Percentiles rank a stretch among this genome's conserved stretches.
Evolutionary conservation across 64 coral and sea anemone species (phyloP).

Genomic region (Dendronephthya gigantea): DNA sequence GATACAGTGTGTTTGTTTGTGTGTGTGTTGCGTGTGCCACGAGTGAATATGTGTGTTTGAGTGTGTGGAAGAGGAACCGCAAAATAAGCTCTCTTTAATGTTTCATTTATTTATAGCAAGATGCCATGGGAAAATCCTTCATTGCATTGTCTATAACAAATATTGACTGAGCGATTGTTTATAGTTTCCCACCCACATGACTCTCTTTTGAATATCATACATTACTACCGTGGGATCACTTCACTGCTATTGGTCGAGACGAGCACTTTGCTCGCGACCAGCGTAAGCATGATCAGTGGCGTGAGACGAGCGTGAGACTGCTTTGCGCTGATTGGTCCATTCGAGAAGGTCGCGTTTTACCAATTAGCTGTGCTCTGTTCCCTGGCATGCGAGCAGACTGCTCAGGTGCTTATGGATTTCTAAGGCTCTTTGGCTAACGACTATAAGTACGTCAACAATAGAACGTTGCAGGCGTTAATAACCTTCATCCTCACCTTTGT

Average conservation of each 20-base stretch:
- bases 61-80: not conserved
- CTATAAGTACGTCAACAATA: not conserved
- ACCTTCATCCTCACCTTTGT: not conserved
- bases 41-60: not conserved
- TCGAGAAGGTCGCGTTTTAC: slow-evolving; percentile 3
- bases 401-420: not conserved
- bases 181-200: not conserved
- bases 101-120: not conserved
- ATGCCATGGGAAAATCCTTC: not conserved
- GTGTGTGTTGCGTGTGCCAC: not conserved
- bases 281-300: not conserved
- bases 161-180: not conserved
- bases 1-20: not conserved
- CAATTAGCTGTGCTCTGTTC: not conserved
- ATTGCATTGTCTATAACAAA: not conserved
- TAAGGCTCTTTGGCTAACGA: not conserved
- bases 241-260: not conserved
- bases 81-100: not conserved
- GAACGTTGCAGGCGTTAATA: not conserved
- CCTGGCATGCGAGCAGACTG: not conserved
- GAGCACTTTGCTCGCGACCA: not conserved
- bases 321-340: not conserved
- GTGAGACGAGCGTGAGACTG: not conserved
- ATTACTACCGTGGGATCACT: not conserved
- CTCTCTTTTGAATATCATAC: not conserved